Percentiles rank a stretch among this genome's conserved stretches.
Conservation (phyloP, 2,797 vertebrate genomes). For the Tapirus indicus region DNA sequence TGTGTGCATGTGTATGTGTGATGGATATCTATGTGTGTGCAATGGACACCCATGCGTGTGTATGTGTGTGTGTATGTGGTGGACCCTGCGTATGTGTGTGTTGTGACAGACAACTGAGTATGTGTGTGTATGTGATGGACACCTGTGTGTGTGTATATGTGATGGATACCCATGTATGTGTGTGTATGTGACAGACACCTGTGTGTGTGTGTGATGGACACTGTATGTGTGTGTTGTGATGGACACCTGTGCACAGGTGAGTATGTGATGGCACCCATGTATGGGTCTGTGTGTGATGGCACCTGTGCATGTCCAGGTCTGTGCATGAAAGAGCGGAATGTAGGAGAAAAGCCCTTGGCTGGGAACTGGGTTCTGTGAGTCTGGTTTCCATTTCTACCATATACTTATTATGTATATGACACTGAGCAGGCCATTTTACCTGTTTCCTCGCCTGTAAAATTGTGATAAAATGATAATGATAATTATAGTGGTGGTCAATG, state of each 20-base stretch:
- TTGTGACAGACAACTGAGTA: neutral
- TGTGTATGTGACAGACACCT: too few relatives aligned
- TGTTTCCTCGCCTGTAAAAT: neutral
- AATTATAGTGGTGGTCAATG: neutral
- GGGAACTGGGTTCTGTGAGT: neutral
- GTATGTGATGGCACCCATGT: neutral
- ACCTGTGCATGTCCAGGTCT: neutral
- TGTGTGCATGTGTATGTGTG: neutral
- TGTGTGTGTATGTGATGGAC: neutral
- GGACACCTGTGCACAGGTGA: neutral
- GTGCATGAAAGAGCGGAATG: neutral
- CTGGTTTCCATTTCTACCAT: neutral
- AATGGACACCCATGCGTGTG: too few relatives aligned
- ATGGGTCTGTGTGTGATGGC: too few relatives aligned
- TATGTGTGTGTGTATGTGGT: neutral
- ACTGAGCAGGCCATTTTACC: neutral
- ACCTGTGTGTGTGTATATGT: neutral
- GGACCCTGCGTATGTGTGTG: neutral
- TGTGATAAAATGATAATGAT: neutral
- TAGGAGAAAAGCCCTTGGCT: neutral
- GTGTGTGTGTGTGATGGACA: neutral
- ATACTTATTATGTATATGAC: neutral
- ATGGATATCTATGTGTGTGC: neutral
- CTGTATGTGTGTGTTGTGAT: neutral
- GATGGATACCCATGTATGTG: neutral